These are phyloP conservation scores for Willisornis vidua DNA, from an alignment of 2,113 vertebrate genomes.

Conservation along the genomic window DNA sequence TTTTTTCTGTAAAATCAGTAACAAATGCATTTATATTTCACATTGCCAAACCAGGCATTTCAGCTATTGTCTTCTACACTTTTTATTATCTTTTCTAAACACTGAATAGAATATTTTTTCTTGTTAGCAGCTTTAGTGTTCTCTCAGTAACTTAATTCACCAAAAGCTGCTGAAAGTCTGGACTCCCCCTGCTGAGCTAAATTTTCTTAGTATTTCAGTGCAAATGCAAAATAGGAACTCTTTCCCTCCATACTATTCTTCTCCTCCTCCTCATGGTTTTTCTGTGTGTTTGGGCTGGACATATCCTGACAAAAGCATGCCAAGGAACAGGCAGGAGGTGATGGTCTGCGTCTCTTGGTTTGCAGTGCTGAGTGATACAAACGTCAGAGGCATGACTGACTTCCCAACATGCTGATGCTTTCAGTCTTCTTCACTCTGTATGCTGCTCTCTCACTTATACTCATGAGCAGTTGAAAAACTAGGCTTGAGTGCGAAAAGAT, in stretches of 20 bases:
- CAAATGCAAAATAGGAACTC: neutral
- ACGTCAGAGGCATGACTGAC: neutral
- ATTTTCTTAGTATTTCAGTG: neutral
- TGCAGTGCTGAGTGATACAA: neutral
- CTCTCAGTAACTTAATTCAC: neutral
- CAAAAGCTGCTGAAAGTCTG: neutral
- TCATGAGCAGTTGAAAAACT: neutral
- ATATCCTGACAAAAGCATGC: neutral
- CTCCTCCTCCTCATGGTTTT: neutral
- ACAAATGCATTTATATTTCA: neutral
- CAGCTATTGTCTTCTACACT: neutral
- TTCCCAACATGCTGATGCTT: neutral
- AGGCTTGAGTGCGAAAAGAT: accelerated
- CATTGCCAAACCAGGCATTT: neutral
- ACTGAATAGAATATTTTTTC: neutral
- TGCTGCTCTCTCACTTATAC: neutral
- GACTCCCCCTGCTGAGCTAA: neutral
- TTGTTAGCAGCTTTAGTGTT: neutral
- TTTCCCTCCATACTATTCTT: neutral
- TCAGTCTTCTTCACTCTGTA: neutral
- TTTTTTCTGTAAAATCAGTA: neutral
- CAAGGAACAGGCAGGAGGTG: neutral
- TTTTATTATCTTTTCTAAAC: neutral
- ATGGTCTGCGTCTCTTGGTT: neutral
- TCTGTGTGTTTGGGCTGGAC: neutral